A percentile compares a stretch with the other conserved stretches of the same genome.
Evolutionary conservation across 2,888 invertebrate species (phyloP).

Genomic region (Erannis defoliaria): DNA sequence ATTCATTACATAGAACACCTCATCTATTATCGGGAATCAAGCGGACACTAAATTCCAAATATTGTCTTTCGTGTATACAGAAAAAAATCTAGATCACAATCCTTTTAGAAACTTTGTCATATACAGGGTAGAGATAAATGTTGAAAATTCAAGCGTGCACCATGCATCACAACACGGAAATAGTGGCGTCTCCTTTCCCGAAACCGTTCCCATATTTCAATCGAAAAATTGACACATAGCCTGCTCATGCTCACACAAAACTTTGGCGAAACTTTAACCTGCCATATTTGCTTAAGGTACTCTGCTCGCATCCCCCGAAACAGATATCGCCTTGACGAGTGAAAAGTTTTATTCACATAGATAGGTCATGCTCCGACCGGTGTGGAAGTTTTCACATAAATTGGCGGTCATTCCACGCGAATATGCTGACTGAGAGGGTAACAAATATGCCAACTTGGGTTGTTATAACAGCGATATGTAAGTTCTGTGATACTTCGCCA

Average conservation of each 20-base stretch:
- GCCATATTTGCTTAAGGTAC: slow-evolving; percentile 83
- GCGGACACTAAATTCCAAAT: slow-evolving; percentile 9
- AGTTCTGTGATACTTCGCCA: slow-evolving; percentile 85
- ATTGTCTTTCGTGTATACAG: neutral
- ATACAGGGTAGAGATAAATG: slow-evolving; percentile 1
- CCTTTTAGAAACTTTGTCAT: neutral
- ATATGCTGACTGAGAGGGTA: slow-evolving; percentile 86
- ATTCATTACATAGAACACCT: slow-evolving; percentile 68
- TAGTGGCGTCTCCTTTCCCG: slow-evolving; percentile 86
- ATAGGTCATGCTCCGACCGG: slow-evolving; percentile 82
- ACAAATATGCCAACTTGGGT: slow-evolving; percentile 86
- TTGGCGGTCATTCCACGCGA: slow-evolving; percentile 86
- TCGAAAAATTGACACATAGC: slow-evolving; percentile 83
- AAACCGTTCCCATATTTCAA: slow-evolving; percentile 80
- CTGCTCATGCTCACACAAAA: slow-evolving; percentile 73
- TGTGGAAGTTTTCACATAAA: slow-evolving; percentile 85
- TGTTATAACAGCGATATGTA: slow-evolving; percentile 86
- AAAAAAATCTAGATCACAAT: neutral
- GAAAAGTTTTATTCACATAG: slow-evolving; percentile 82
- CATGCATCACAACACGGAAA: slow-evolving; percentile 79
- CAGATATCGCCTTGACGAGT: slow-evolving; percentile 82
- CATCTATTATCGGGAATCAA: slow-evolving; percentile 49
- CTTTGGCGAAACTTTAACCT: slow-evolving; percentile 81
- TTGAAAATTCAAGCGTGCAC: slow-evolving; percentile 9
- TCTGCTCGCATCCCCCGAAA: slow-evolving; percentile 62